Conservation (phyloP, 2,113 vertebrate genomes). For the Psilopogon haemacephalus region DNA sequence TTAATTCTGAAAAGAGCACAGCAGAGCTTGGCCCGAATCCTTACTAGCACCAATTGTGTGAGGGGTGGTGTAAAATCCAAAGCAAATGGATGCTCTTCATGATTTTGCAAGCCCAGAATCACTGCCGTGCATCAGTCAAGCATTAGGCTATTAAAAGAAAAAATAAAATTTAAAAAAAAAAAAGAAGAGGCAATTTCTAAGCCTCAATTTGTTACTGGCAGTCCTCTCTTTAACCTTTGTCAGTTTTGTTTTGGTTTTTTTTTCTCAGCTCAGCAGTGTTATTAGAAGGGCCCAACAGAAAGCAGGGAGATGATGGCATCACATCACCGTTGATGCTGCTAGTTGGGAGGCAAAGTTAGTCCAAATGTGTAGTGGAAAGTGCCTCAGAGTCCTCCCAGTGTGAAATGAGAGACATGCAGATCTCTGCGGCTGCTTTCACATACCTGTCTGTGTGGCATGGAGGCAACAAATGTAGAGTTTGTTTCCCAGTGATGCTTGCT, state of each 20-base stretch:
- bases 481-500: background rate
- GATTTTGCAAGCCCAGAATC: background rate
- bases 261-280: background rate
- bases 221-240: slow-evolving; percentile 23
- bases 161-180: too few species aligned
- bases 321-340: background rate
- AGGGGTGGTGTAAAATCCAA: background rate
- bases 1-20: background rate
- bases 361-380: background rate
- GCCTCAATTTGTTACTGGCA: slow-evolving; percentile 3
- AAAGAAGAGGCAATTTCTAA: slow-evolving; percentile 21
- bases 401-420: background rate
- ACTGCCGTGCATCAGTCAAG: background rate
- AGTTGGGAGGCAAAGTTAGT: background rate
- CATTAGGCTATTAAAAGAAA: background rate
- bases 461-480: background rate
- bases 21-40: background rate
- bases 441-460: background rate
- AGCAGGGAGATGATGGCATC: background rate
- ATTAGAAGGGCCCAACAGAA: background rate
- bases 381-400: background rate
- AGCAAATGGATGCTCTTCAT: background rate
- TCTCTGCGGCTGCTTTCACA: background rate
- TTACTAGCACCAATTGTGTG: background rate
- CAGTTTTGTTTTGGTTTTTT: too few species aligned